Conservation (phyloP, 1,140 invertebrate genomes). For the Diploscapter pachys region DNA sequence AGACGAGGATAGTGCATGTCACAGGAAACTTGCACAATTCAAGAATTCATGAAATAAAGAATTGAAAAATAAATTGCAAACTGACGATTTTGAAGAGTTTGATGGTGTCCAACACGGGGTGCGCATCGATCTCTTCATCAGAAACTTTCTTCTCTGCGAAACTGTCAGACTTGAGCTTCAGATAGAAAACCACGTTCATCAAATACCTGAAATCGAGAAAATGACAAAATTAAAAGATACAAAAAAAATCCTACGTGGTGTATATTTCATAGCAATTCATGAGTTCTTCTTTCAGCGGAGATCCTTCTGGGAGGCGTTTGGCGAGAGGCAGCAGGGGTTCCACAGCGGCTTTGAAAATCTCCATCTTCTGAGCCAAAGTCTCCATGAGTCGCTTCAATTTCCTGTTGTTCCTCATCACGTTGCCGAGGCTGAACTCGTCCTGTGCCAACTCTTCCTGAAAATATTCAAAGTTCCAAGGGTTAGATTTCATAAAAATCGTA, state of each 20-base stretch:
- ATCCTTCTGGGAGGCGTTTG: conserved; percentile 16
- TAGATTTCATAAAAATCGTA: too few relatives aligned
- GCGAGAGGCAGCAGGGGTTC: conserved; percentile 19
- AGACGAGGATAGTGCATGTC: too few relatives aligned
- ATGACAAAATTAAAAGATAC: not conserved
- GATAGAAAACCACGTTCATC: conserved; percentile 10
- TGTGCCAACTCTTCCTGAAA: too few relatives aligned
- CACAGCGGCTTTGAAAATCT: conserved; percentile 21
- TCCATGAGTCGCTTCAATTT: not conserved
- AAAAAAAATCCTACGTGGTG: conserved; percentile 16
- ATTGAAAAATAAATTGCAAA: not conserved
- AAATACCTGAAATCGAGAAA: conserved; percentile 16
- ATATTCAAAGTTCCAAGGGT: too few relatives aligned
- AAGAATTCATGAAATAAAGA: too few relatives aligned
- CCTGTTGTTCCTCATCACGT: conserved; percentile 18
- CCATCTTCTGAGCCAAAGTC: conserved; percentile 14
- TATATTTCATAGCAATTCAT: conserved; percentile 18
- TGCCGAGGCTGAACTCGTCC: too few relatives aligned
- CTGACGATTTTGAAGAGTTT: conserved; percentile 15
- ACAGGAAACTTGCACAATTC: too few relatives aligned
- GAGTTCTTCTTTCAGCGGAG: conserved; percentile 11
- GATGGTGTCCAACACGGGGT: conserved; percentile 17
- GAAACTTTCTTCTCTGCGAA: conserved; percentile 10
- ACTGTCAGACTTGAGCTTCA: conserved; percentile 14
- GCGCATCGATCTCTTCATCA: conserved; percentile 17